phyloP scores from a whole-genome alignment of 2,797 vertebrate species.

The Clarias platycephalus region DNA sequence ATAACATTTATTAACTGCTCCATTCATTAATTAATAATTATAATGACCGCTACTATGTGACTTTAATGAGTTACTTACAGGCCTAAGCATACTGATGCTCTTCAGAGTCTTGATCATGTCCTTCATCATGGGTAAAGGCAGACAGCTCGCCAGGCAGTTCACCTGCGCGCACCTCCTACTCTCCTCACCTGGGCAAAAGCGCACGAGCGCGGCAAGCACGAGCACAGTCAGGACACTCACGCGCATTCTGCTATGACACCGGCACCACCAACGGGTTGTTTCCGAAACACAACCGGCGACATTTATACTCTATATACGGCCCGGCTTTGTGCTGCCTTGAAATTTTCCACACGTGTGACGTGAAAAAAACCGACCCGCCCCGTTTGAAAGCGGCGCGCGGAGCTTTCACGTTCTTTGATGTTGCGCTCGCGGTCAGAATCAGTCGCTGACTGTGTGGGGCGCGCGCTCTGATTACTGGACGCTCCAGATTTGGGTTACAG shows the following conservation, averaged over 20 bases:
- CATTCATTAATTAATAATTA: neutral
- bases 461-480: conserved; percentile 43
- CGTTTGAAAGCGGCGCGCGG: neutral
- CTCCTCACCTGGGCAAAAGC: conserved; percentile 22
- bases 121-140: conserved; percentile 44
- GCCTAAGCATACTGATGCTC: conserved; percentile 27
- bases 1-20: neutral
- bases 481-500: conserved; percentile 45
- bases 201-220: conserved; percentile 32
- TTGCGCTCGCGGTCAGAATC: neutral
- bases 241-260: conserved; percentile 28
- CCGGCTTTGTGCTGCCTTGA: conserved; percentile 20
- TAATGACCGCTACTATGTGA: neutral
- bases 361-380: neutral
- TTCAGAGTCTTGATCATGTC: conserved; percentile 33
- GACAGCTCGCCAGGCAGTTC: conserved; percentile 17
- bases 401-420: neutral
- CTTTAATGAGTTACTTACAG: conserved; percentile 51
- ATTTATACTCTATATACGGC: conserved; percentile 39
- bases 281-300: neutral
- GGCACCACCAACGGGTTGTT: neutral
- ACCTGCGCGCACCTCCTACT: conserved; percentile 7
- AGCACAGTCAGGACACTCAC: conserved; percentile 31
- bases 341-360: conserved; percentile 49
- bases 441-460: conserved; percentile 16